Evolutionary conservation across 2,113 vertebrate species (phyloP).

Genomic region (Apaloderma vittatum): DNA sequence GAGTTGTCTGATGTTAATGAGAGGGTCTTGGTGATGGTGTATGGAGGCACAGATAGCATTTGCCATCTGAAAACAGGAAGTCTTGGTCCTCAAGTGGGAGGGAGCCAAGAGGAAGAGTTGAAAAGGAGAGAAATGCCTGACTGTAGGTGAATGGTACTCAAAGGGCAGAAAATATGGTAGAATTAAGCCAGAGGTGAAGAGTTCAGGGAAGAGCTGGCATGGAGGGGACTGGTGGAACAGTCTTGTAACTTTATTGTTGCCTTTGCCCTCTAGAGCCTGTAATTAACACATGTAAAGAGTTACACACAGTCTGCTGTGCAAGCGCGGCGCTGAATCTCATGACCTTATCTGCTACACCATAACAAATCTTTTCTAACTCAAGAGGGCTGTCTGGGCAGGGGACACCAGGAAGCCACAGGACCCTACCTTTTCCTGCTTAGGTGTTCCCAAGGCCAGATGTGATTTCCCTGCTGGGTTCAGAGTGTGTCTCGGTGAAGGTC

Average conservation of each 20-base stretch:
- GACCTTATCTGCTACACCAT: background rate
- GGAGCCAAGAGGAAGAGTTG: background rate
- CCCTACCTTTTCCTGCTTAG: background rate
- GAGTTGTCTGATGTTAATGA: background rate
- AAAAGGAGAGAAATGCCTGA: background rate
- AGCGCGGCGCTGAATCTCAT: accelerated
- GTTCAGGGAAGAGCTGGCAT: background rate
- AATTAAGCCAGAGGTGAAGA: background rate
- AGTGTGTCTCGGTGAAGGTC: background rate
- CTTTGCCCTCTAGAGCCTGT: background rate
- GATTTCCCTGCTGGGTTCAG: background rate
- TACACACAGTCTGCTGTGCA: background rate
- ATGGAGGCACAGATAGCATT: background rate
- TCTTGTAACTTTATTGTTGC: slow-evolving; percentile 12
- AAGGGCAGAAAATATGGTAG: background rate
- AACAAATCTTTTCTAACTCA: background rate
- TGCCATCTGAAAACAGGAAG: background rate
- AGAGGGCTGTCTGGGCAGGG: background rate
- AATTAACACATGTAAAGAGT: background rate
- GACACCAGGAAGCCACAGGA: background rate
- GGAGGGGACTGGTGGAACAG: background rate
- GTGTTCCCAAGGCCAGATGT: background rate
- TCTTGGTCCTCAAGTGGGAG: background rate
- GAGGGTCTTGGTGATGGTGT: background rate
- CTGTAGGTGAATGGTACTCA: background rate